Evolutionary conservation across 2,113 vertebrate genomes (phyloP).

Genomic region (Xyliphius kryptos): DNA sequence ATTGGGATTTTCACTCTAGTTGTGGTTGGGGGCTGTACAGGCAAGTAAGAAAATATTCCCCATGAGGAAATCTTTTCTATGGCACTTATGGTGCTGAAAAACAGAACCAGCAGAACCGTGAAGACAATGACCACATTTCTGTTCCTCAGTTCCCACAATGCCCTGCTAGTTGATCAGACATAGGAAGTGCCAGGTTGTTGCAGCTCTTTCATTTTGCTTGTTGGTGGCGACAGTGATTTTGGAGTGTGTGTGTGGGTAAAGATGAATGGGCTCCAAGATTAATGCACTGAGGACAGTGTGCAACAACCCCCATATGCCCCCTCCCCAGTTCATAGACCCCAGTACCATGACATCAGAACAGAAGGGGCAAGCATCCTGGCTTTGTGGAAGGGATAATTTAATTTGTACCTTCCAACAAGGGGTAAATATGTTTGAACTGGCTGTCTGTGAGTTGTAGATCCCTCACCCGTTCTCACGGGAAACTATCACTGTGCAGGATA

Average conservation of each 20-base stretch:
- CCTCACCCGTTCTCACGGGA: conserved; percentile 95
- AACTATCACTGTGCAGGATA: conserved; percentile 77
- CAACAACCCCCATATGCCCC: conserved; percentile 38
- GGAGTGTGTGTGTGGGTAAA: conserved; percentile 65
- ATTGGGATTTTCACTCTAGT: no score
- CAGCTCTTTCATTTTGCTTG: conserved; percentile 77
- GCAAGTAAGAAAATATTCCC: background rate
- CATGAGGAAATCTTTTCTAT: background rate
- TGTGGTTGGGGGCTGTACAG: no score
- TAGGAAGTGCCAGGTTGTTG: conserved; percentile 54
- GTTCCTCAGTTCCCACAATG: conserved; percentile 16
- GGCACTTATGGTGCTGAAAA: background rate
- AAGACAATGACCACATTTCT: conserved; percentile 10
- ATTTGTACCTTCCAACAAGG: conserved; percentile 98
- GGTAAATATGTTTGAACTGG: conserved; percentile 98
- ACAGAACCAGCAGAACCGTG: background rate
- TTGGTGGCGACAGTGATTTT: conserved; percentile 70
- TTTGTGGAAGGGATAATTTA: conserved; percentile 96
- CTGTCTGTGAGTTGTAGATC: conserved; percentile 75
- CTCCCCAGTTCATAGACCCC: conserved; percentile 74
- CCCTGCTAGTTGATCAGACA: conserved; percentile 16
- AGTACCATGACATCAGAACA: conserved; percentile 99
- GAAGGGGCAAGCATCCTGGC: conserved; percentile 97
- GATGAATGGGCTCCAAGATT: conserved; percentile 89
- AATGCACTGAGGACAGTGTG: conserved; percentile 43